Evolutionary conservation across 1,140 invertebrate species (phyloP).

Genomic region (Drosophila equinoxialis): DNA sequence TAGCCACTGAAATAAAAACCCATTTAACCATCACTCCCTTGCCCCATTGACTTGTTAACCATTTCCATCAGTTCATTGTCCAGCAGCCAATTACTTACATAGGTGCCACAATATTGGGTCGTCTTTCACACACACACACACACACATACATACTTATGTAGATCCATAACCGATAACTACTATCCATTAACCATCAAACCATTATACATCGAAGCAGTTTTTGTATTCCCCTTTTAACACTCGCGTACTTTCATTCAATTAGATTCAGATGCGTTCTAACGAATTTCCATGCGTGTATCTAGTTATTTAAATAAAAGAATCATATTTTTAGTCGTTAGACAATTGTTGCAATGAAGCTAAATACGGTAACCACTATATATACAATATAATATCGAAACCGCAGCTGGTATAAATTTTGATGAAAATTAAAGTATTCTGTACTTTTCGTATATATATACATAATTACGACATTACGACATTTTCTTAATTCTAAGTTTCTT

Average conservation of each 20-base stretch:
- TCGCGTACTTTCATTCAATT: conserved; percentile 75
- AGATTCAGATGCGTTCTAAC: conserved; percentile 69
- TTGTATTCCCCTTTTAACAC: conserved; percentile 54
- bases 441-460: conserved; percentile 34
- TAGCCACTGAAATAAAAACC: conserved; percentile 24
- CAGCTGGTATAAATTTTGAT: conserved; percentile 35
- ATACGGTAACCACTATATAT: conserved; percentile 31
- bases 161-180: too few relatives aligned
- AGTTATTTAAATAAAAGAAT: conserved; percentile 81
- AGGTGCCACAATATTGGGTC: conserved; percentile 60
- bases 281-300: conserved; percentile 82
- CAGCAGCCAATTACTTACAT: conserved; percentile 31
- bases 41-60: not conserved
- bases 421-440: conserved; percentile 43
- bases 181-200: not conserved
- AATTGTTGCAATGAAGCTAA: conserved; percentile 71
- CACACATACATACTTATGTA: too few relatives aligned
- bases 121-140: too few relatives aligned
- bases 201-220: conserved; percentile 16
- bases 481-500: conserved; percentile 73
- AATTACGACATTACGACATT: conserved; percentile 55
- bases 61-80: conserved; percentile 15
- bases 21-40: conserved; percentile 16
- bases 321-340: conserved; percentile 81
- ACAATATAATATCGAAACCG: conserved; percentile 29